A percentile compares a stretch with the other conserved stretches of the same genome.
Conservation (phyloP, 2,888 invertebrate species). For the Ceratothoa steindachneri region DNA sequence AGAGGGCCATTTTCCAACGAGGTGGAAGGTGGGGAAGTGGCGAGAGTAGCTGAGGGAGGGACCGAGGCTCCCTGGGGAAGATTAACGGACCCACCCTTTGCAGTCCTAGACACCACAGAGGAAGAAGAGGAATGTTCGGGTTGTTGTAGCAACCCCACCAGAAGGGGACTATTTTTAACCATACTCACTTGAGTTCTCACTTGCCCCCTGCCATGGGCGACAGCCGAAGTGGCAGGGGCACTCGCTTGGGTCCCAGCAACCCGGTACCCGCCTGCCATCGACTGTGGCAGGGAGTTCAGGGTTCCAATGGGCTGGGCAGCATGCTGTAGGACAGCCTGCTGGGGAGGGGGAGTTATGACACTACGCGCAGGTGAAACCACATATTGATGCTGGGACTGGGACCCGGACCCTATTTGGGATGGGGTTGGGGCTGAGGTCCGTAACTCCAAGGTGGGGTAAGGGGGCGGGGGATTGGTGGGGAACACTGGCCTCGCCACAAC, state of each 20-base stretch:
- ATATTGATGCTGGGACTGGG: not conserved
- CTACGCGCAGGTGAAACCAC: constrained; percentile 25
- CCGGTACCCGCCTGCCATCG: constrained; percentile 3
- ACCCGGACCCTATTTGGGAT: constrained; percentile 2
- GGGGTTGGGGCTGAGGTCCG: constrained; percentile 13
- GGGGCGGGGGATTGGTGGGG: constrained; percentile 34
- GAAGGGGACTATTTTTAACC: constrained; percentile 42
- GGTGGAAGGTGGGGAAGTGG: constrained; percentile 45
- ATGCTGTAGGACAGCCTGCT: not conserved
- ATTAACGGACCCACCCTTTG: constrained; percentile 26
- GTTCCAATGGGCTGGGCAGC: constrained; percentile 13
- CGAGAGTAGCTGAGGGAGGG: constrained; percentile 44
- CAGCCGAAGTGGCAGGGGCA: constrained; percentile 16
- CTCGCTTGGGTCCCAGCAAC: constrained; percentile 14
- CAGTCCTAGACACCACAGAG: constrained; percentile 4
- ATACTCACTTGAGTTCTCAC: constrained; percentile 36
- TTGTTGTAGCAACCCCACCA: constrained; percentile 42
- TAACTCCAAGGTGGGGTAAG: constrained; percentile 35
- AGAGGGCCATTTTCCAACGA: constrained; percentile 45
- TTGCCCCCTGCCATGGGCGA: constrained; percentile 16
- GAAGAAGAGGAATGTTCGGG: constrained; percentile 35
- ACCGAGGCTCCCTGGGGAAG: constrained; percentile 49
- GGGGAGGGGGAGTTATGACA: constrained; percentile 23
- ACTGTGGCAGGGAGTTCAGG: not conserved
- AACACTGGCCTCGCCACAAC: constrained; percentile 6